Evolutionary conservation across 2,888 invertebrate genomes (phyloP).

Genomic region (Leucophora obtusa): DNA sequence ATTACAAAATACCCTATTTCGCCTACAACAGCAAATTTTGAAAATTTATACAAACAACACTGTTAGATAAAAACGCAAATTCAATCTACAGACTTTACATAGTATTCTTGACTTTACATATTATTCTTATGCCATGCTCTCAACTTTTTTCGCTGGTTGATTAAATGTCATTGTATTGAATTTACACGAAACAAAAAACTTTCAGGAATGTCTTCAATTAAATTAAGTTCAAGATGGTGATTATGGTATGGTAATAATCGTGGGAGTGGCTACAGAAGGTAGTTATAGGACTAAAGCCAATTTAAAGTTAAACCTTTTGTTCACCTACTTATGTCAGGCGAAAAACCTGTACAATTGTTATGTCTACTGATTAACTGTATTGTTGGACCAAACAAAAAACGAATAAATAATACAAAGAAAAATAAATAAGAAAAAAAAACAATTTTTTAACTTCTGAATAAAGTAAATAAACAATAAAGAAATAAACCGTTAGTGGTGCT

Average conservation of each 20-base stretch:
- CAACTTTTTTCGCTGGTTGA: slow-evolving; percentile 11
- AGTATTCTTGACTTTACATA: no score
- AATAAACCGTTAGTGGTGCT: neutral
- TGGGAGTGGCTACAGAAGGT: neutral
- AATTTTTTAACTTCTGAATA: neutral
- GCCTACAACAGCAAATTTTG: no score
- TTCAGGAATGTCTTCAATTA: slow-evolving; percentile 20
- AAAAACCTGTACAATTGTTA: neutral
- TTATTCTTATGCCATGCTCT: no score
- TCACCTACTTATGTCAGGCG: neutral
- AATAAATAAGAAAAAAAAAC: neutral
- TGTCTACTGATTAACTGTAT: slow-evolving; percentile 40
- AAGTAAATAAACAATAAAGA: neutral
- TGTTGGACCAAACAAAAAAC: slow-evolving; percentile 7
- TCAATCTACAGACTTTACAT: no score
- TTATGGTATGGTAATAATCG: slow-evolving; percentile 16
- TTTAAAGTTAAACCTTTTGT: slow-evolving; percentile 35
- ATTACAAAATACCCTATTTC: no score
- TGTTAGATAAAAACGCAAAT: no score
- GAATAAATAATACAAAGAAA: neutral
- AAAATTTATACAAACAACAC: no score
- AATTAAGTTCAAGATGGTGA: slow-evolving; percentile 40
- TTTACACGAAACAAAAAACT: neutral
- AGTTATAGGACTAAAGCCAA: slow-evolving; percentile 3
- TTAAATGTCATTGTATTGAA: slow-evolving; percentile 26